phyloP scores from a whole-genome alignment of 2,113 vertebrate genomes.

The Oncorhynchus masou region DNA sequence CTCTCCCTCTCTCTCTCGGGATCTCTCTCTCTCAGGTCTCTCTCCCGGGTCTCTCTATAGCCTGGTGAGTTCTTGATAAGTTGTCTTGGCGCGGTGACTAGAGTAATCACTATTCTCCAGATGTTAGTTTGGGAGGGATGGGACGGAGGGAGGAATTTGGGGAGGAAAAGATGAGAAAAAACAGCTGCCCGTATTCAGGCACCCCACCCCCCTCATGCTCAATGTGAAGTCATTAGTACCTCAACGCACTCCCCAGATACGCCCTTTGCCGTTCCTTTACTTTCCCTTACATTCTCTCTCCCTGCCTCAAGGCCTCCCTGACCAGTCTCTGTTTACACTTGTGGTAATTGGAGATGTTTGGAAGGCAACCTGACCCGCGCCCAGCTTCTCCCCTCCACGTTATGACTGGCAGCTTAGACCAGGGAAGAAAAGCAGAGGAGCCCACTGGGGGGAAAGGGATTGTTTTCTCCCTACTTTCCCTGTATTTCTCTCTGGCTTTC shows the following conservation, averaged over 20 bases:
- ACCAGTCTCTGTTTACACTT: constrained; percentile 66
- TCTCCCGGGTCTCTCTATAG: too few relatives aligned
- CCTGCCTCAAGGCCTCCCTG: constrained; percentile 51
- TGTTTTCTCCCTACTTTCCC: constrained; percentile 53
- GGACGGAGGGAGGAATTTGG: constrained; percentile 36
- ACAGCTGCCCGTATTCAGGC: constrained; percentile 53
- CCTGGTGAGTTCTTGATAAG: constrained; percentile 70
- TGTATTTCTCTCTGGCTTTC: constrained; percentile 48
- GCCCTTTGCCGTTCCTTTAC: background rate
- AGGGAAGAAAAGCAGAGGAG: constrained; percentile 57
- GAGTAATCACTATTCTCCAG: constrained; percentile 73
- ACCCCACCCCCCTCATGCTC: constrained; percentile 34
- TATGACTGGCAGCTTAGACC: constrained; percentile 63
- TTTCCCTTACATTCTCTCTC: constrained; percentile 22
- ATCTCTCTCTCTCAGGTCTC: too few relatives aligned
- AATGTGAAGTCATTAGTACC: constrained; percentile 55
- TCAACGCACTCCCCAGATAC: constrained; percentile 10
- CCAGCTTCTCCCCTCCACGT: constrained; percentile 16
- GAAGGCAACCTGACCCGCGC: constrained; percentile 54
- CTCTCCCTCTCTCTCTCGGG: too few relatives aligned
- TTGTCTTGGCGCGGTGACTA: constrained; percentile 60
- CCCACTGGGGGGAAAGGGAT: constrained; percentile 52
- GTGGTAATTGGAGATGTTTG: constrained; percentile 70
- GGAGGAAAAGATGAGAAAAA: constrained; percentile 30
- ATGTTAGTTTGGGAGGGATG: constrained; percentile 62